Evolutionary conservation across 2,797 vertebrate species (phyloP).

Genomic region (Phoeniculus purpureus): DNA sequence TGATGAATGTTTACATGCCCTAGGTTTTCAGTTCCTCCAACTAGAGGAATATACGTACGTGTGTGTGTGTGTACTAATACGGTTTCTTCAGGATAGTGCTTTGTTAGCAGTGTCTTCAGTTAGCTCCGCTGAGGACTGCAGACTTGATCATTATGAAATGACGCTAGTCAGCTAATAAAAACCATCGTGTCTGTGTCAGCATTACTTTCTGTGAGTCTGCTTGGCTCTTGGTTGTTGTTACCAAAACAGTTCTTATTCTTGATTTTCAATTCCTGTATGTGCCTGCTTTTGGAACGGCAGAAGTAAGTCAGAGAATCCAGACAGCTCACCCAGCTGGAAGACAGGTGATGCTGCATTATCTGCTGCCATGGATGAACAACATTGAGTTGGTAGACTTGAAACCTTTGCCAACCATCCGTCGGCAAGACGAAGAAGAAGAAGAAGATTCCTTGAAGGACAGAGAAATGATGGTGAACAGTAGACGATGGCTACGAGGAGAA

Average conservation of each 20-base stretch:
- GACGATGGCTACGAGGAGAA: constrained; percentile 94
- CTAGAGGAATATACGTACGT: neutral
- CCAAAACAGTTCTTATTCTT: neutral
- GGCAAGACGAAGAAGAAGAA: constrained; percentile 89
- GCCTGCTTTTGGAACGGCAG: constrained; percentile 71
- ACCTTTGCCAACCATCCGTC: constrained; percentile 81
- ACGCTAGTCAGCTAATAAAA: neutral
- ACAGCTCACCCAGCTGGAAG: constrained; percentile 95
- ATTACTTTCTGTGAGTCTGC: neutral
- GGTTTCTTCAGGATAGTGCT: neutral
- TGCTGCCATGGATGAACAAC: constrained; percentile 99
- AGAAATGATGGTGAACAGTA: constrained; percentile 94
- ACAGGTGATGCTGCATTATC: constrained; percentile 98
- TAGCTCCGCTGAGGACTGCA: neutral
- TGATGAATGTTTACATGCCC: neutral
- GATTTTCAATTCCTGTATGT: neutral
- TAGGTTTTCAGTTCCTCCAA: neutral
- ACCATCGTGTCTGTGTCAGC: neutral
- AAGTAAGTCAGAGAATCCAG: constrained; percentile 98
- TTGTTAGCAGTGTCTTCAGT: neutral
- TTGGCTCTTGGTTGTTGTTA: neutral
- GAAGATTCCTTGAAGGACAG: constrained; percentile 84
- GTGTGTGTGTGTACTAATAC: rapidly evolving
- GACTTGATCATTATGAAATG: neutral
- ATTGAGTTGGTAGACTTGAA: constrained; percentile 95